Base-by-base conservation (phyloP, 1,140 invertebrate species). In the Andricus grossulariae region DNA sequence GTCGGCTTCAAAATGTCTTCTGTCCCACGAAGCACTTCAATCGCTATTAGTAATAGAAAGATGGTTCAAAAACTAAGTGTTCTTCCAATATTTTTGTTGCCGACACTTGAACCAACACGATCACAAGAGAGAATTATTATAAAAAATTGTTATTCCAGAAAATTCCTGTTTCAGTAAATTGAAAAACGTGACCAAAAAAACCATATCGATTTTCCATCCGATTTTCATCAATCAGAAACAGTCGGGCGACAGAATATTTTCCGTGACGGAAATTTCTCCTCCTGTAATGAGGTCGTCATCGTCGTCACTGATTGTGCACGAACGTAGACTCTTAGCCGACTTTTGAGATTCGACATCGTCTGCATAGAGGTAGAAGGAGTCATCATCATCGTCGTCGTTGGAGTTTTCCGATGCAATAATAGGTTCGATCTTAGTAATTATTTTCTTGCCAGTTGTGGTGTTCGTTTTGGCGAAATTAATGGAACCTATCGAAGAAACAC, bases 201-300 rank as follows among this genome's bases (percentile, higher is more conserved):
- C 7, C 39, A 10, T 45, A 45, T 7, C 39, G 39, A 45, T 11
- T 45, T 10, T 45, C 39, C 0, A 45, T 45, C 39, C 39, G 39
- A 45, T 45, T 45, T 45, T 4, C 39, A 8, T 71, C 21, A 57
- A 50, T 73, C 73, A 84, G 71, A 78, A 85, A 73, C 54, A 78
- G 72, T 83, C 82, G 11, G 82, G 77, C 6, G 60, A 45, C 15
- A 85, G 52, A 51, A 83, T 25, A 18, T 75, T 85, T 50, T 85
- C 75, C 15, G 74, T 72, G n/a, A 85, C 18, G 21, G 52, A 54
- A 12, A 78, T 7, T 21, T 60, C 50, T 2, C 51, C 32, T 18
- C 74, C 51, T 8, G 49, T 45, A 18, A 16, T 25, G n/a, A 39
- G 32, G 13, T 60, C 57, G 4, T 60, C 10, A 7, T 74, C 15